Conservation (phyloP, 1,140 invertebrate species). For the Heterodera carotae region DNA sequence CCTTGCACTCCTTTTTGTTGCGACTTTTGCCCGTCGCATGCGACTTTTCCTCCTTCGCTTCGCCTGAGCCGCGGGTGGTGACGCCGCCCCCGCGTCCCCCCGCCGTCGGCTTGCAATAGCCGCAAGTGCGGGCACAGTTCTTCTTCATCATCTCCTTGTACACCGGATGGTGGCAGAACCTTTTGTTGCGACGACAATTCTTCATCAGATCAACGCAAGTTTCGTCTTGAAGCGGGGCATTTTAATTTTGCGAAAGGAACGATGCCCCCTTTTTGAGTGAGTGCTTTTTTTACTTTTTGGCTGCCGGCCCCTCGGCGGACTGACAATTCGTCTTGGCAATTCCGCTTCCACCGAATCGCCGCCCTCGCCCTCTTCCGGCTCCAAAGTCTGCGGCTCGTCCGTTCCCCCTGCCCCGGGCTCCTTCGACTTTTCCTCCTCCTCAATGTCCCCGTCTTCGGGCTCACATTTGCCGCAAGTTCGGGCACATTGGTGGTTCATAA, state of each 20-base stretch:
- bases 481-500: constrained; percentile 53
- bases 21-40: constrained; percentile 22
- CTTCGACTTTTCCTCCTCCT: constrained; percentile 29
- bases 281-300: constrained; percentile 25
- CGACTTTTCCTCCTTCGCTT: constrained; percentile 20
- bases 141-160: constrained; percentile 51
- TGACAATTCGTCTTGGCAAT: constrained; percentile 9
- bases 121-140: constrained; percentile 51
- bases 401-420: constrained; percentile 3
- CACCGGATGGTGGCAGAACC: constrained; percentile 51
- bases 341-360: constrained; percentile 18
- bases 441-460: constrained; percentile 36
- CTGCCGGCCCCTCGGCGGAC: constrained; percentile 16
- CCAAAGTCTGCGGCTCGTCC: constrained; percentile 11
- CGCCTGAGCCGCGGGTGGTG: constrained; percentile 12
- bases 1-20: constrained; percentile 40
- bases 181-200: constrained; percentile 50
- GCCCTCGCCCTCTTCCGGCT: constrained; percentile 25
- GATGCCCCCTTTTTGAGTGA: not conserved
- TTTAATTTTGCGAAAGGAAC: not conserved
- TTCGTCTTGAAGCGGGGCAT: constrained; percentile 21
- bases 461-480: constrained; percentile 54
- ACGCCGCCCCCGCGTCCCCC: not conserved
- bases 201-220: constrained; percentile 53
- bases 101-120: constrained; percentile 40